Base-by-base conservation (phyloP, 2,797 vertebrate species). In the Trachurus trachurus region DNA sequence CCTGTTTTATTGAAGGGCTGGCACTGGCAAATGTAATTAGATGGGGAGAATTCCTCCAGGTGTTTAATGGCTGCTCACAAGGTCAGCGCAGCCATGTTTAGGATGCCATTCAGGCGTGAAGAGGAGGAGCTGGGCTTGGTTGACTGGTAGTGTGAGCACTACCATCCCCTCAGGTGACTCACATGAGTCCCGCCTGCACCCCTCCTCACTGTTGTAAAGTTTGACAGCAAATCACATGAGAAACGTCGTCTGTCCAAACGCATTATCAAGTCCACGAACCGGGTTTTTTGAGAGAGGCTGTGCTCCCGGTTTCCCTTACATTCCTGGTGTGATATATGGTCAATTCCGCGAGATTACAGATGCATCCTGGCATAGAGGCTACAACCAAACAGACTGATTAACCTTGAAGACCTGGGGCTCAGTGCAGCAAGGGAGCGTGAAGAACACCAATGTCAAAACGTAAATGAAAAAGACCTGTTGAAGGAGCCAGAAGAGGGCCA, bases 51-150 rank as follows among this genome's bases (percentile, higher is more conserved):
- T 92, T 93, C 93, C 94, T 92, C 93, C 93, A 95, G 94, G 93
- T 95, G 93, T 94, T 95, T 92, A 94, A 94, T 89, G 80, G 89
- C 87, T 87, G 83, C 89, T 91, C 74, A 58, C 94, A 95, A 95
- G 95, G 95, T 95, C 92, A 93, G 87, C 71, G 37, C 88, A 90
- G 92, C 88, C 89, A 90, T 94, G 94, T 94, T 95, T 93, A 91
- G 93, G 91, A 92, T 85, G 87, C 81, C 59, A 44, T 83, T 88
- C 87, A 90, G 79, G 87, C 92, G 80, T 95, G 92, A 94, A 93
- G 87, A 89, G 84, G 90, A 89, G 87, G 85, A 87, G 87, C 58
- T 11, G 61, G 65, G 73, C 78, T 72, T 69, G 83, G 83, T 88
- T 89, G 87, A 87, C 86, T 90, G 85, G 67, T 77, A 71, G 85